A percentile compares a stretch with the other conserved stretches of the same genome.
These are phyloP conservation scores for Panagrolaimus sp. DNA, from an alignment of 1,140 invertebrate genomes.

Conservation along the genomic window DNA sequence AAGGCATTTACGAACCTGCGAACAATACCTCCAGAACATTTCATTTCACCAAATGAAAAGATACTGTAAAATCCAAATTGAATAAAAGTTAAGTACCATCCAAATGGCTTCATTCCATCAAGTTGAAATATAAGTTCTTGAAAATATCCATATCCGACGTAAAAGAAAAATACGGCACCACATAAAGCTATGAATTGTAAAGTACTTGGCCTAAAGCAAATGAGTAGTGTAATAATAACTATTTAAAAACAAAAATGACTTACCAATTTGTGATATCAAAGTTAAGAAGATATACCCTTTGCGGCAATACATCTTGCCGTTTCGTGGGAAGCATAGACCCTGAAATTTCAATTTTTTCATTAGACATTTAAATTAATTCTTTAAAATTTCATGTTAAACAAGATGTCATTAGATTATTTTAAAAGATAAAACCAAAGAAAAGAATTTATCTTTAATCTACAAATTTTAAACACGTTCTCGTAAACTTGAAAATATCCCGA, in stretches of 20 bases:
- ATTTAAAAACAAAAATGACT: conserved; percentile 3
- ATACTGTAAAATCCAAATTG: conserved; percentile 81
- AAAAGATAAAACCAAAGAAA: too few species aligned
- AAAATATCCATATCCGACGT: conserved; percentile 82
- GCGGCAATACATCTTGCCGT: conserved; percentile 1
- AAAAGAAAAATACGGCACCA: conserved; percentile 76
- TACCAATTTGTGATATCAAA: conserved; percentile 41
- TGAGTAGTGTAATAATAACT: neutral
- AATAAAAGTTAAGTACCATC: conserved; percentile 83
- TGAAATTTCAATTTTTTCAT: neutral
- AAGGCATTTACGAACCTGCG: conserved; percentile 66
- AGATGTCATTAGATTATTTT: too few species aligned
- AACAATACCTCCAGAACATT: conserved; percentile 65
- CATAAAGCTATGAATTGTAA: conserved; percentile 74
- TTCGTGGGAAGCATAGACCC: neutral
- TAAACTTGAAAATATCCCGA: too few species aligned
- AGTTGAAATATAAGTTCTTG: conserved; percentile 85
- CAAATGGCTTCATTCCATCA: conserved; percentile 78
- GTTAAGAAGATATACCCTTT: conserved; percentile 36
- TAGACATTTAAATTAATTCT: neutral
- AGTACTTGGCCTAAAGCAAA: conserved; percentile 48
- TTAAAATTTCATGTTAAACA: too few species aligned
- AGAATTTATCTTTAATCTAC: too few species aligned
- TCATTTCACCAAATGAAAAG: conserved; percentile 74
- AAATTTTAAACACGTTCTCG: too few species aligned